phyloP scores from a whole-genome alignment of 2,888 invertebrate genomes.

The Drosophila quinaria region DNA sequence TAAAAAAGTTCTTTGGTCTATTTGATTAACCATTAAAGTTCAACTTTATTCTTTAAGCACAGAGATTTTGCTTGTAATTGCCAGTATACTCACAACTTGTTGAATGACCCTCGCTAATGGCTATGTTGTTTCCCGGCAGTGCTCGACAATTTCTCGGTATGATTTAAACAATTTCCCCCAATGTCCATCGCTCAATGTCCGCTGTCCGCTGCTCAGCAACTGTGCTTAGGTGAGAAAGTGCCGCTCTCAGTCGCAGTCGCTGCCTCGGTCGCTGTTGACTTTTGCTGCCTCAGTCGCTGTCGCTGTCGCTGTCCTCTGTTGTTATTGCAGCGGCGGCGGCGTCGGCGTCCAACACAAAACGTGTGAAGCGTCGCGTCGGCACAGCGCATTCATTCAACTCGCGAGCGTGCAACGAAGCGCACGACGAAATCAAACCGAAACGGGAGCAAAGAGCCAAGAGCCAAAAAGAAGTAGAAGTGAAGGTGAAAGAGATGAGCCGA shows the following conservation, averaged over 20 bases:
- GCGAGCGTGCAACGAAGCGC: slow-evolving; percentile 64
- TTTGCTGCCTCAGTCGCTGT: slow-evolving; percentile 18
- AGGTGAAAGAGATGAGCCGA: slow-evolving; percentile 64
- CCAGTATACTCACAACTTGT: background rate
- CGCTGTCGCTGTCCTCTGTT: slow-evolving; percentile 21
- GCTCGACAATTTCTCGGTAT: slow-evolving; percentile 54
- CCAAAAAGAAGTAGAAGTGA: slow-evolving; percentile 31
- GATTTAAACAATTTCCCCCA: slow-evolving; percentile 66
- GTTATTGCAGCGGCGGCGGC: slow-evolving; percentile 16
- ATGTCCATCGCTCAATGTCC: slow-evolving; percentile 43
- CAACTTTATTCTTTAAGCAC: too few species aligned
- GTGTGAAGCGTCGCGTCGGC: slow-evolving; percentile 56
- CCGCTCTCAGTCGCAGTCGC: slow-evolving; percentile 41
- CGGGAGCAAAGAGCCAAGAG: slow-evolving; percentile 6
- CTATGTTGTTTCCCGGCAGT: slow-evolving; percentile 19
- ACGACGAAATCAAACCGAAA: slow-evolving; percentile 40
- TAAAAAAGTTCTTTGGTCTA: too few species aligned
- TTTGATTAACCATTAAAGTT: too few species aligned
- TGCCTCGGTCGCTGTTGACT: slow-evolving; percentile 1
- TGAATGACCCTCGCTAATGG: slow-evolving; percentile 23
- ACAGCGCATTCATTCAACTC: slow-evolving; percentile 66
- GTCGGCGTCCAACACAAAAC: slow-evolving; percentile 56
- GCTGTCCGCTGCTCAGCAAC: background rate
- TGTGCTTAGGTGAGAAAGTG: slow-evolving; percentile 56
- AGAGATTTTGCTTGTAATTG: too few species aligned